These are phyloP conservation scores for Augiades crinisus DNA, from an alignment of 2,888 invertebrate species.

Conservation along the genomic window DNA sequence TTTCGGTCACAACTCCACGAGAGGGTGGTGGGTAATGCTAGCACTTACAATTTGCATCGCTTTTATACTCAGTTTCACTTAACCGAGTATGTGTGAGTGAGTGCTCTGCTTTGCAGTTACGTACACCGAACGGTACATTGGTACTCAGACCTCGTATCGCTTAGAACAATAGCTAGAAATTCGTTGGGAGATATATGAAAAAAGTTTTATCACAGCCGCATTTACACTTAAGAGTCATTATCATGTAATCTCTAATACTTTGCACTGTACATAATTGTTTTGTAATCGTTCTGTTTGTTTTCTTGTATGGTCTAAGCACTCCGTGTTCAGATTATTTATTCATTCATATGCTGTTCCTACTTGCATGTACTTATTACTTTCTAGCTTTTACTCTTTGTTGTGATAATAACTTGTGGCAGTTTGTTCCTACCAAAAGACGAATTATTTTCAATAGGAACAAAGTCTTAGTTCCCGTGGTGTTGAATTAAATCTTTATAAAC, in stretches of 20 bases:
- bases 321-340: background rate
- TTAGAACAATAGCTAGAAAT: constrained; percentile 76
- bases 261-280: constrained; percentile 12
- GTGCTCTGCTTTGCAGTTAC: constrained; percentile 65
- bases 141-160: constrained; percentile 58
- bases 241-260: constrained; percentile 34
- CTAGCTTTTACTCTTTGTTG: background rate
- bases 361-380: background rate
- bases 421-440: too few relatives aligned
- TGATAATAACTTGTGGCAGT: too few relatives aligned
- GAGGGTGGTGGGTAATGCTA: constrained; percentile 73
- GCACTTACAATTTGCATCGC: constrained; percentile 75
- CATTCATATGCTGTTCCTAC: constrained; percentile 1
- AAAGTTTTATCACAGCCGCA: constrained; percentile 42
- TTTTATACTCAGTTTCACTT: constrained; percentile 78
- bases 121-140: constrained; percentile 59
- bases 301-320: background rate
- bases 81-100: constrained; percentile 57
- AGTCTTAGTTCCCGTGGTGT: too few relatives aligned
- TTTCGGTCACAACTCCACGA: constrained; percentile 56
- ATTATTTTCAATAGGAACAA: too few relatives aligned
- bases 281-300: constrained; percentile 17
- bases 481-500: too few relatives aligned
- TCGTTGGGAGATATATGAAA: constrained; percentile 59
- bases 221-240: constrained; percentile 46